Evolutionary conservation across 2,888 invertebrate species (phyloP).

Genomic region (Diloba caeruleocephala): DNA sequence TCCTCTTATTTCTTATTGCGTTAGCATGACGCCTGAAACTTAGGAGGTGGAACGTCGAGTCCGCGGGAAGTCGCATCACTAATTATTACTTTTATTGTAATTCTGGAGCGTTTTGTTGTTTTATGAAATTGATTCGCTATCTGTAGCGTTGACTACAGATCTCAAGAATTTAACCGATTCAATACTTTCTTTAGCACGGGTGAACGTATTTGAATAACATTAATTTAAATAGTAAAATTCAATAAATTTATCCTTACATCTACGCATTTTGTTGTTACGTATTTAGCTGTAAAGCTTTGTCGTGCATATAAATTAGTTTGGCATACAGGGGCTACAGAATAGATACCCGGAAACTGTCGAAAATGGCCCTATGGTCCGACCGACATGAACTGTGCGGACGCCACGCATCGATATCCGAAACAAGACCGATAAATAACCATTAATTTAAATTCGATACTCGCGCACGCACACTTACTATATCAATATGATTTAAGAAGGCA

Average conservation of each 20-base stretch:
- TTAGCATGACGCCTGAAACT: constrained; percentile 69
- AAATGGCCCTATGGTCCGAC: constrained; percentile 69
- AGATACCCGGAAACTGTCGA: constrained; percentile 78
- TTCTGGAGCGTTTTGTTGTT: constrained; percentile 32
- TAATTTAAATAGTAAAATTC: constrained; percentile 32
- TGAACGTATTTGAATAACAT: constrained; percentile 35
- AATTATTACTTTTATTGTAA: constrained; percentile 70
- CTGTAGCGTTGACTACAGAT: constrained; percentile 27
- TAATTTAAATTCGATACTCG: constrained; percentile 82
- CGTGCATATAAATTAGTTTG: constrained; percentile 71
- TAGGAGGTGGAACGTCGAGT: constrained; percentile 63
- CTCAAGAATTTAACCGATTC: constrained; percentile 36
- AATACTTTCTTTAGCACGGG: constrained; percentile 29
- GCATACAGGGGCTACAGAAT: constrained; percentile 54
- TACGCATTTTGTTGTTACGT: constrained; percentile 60
- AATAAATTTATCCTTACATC: constrained; percentile 56
- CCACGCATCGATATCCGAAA: constrained; percentile 74
- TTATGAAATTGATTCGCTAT: constrained; percentile 35
- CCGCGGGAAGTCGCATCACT: constrained; percentile 70
- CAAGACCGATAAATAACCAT: constrained; percentile 78
- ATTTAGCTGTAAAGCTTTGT: constrained; percentile 61
- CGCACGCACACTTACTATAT: constrained; percentile 75
- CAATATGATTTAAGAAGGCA: constrained; percentile 71
- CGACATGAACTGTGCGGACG: constrained; percentile 58
- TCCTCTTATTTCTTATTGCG: constrained; percentile 70